Evolutionary conservation across 2,888 invertebrate genomes (phyloP), one percentile per base, ranked within the genome.

Genomic region (Chamaedrilus cognettii): DNA sequence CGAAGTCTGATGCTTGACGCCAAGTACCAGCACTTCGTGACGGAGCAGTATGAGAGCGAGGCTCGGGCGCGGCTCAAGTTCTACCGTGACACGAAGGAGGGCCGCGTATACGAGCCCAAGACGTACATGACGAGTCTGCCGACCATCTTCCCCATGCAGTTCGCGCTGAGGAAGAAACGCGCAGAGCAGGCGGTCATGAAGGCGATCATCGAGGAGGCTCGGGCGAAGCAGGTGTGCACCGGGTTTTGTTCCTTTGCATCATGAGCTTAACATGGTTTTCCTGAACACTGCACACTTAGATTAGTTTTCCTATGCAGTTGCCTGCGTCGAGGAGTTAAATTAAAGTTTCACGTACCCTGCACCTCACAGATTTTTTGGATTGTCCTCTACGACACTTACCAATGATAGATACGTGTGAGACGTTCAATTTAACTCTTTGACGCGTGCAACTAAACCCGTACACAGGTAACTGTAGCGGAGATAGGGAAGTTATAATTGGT

Each of bases 71-170:
- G 60, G 7, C 31, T 60, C 7, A 30, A 1, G 33, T 60, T 60
- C 28, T 60, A 60, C 42, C 34, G 26, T 23, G 28, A 60, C 15
- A 33, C 33, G 42, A 4, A 60, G 28, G 60, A 5, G 4, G 23
- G 49, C 19, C 11, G 49, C 11, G 35, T 11, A 19, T 42, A 11
- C 42, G 19, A 11, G 11, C 42, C 57, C 15, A 31, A 31, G 1
- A n/a, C 63, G 19, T 32, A 28, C 19, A 51, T 57, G 5, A 62
- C 58, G 28, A 68, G 70, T 19, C 67, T 73, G 1, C 73, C 73
- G 2, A 62, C 33, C 11, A 73, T 73, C 42, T 67, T 72, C 65
- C 73, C 73, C 26, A 68, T 61, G 52, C 50, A 59, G 31, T 73
- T 67, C 57, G 71, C 73, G 23, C 51, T 66, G 26, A 63, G 68